Conservation (phyloP, 2,888 invertebrate genomes). For the Netelia virgata region DNA sequence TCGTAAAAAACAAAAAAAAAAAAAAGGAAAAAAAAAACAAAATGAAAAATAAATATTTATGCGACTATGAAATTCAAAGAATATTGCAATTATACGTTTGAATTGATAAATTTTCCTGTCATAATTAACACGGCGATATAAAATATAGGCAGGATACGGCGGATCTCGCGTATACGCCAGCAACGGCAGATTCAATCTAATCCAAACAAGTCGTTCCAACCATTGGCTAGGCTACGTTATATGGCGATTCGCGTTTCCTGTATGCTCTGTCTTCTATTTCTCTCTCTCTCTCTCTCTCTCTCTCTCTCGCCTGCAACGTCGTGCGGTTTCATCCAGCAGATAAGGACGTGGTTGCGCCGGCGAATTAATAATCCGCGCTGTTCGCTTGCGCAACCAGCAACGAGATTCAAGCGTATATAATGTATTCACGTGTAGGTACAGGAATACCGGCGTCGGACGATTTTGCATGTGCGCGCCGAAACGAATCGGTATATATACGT, state of each 20-base stretch:
- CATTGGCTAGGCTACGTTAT: neutral
- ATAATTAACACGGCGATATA: slow-evolving; percentile 9
- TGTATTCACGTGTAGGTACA: neutral
- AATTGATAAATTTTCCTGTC: slow-evolving; percentile 3
- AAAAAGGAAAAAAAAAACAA: no score
- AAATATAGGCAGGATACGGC: slow-evolving; percentile 12
- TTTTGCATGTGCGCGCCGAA: slow-evolving; percentile 12
- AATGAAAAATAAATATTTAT: no score
- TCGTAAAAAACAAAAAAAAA: no score
- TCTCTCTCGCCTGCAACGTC: neutral
- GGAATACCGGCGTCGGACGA: slow-evolving; percentile 35
- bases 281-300: slow-evolving; percentile 27
- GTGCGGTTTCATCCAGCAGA: slow-evolving; percentile 53
- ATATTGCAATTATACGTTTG: slow-evolving; percentile 14
- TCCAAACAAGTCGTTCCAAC: slow-evolving; percentile 24
- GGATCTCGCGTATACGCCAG: slow-evolving; percentile 3
- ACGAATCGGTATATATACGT: neutral
- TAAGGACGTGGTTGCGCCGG: slow-evolving; percentile 50
- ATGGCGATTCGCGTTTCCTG: slow-evolving; percentile 53
- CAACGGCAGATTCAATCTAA: slow-evolving; percentile 39
- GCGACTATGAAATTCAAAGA: neutral
- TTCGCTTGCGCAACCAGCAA: slow-evolving; percentile 52
- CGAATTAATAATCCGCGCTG: slow-evolving; percentile 61
- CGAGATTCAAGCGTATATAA: slow-evolving; percentile 34
- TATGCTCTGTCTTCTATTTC: slow-evolving; percentile 8